These are phyloP conservation scores for Gasterosteus nipponicus DNA, from an alignment of 2,113 vertebrate species.

Conservation along the genomic window DNA sequence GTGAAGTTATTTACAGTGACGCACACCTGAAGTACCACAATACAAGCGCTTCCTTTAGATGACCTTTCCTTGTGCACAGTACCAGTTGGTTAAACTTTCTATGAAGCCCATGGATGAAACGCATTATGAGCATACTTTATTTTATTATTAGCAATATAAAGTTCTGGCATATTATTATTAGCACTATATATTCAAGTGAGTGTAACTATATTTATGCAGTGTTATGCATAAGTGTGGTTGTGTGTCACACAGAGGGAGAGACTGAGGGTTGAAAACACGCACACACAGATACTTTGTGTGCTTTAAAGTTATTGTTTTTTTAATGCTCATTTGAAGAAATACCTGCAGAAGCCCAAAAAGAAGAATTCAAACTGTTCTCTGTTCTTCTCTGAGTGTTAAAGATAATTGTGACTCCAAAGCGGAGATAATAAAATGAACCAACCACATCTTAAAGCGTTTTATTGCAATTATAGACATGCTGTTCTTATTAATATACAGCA, in stretches of 20 bases:
- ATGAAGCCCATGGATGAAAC: neutral
- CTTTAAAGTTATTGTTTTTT: neutral
- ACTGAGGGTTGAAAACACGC: slow-evolving; percentile 2
- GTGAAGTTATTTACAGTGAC: neutral
- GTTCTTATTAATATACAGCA: neutral
- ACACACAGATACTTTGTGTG: slow-evolving; percentile 1
- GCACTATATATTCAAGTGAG: neutral
- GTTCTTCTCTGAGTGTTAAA: neutral
- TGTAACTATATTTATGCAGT: neutral
- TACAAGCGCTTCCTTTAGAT: neutral
- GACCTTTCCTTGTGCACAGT: neutral
- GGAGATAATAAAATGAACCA: neutral
- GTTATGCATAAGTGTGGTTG: slow-evolving; percentile 16
- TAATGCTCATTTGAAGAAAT: slow-evolving; percentile 10
- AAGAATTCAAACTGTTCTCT: no score
- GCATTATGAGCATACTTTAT: neutral
- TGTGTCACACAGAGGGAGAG: slow-evolving; percentile 4
- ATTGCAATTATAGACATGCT: neutral
- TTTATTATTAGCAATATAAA: neutral
- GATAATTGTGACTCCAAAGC: neutral
- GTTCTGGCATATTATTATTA: neutral
- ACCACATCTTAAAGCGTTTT: neutral
- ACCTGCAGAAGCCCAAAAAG: neutral
- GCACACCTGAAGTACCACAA: neutral
- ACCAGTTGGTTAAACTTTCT: neutral